Conservation (phyloP, 2,888 invertebrate species). For the Eilema griseolum region DNA sequence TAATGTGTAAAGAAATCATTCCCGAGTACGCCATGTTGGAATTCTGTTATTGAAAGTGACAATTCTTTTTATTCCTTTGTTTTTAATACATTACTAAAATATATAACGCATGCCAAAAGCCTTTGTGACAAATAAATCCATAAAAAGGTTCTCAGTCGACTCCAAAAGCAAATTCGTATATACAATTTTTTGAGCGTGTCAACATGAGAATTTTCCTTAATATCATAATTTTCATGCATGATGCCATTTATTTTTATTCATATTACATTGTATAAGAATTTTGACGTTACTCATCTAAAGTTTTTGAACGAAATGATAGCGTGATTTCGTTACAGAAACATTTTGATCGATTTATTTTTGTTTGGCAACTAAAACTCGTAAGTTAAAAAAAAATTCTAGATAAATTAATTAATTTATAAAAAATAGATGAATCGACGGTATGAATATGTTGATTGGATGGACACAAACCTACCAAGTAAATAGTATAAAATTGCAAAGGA, state of each 20-base stretch:
- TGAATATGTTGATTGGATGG: background rate
- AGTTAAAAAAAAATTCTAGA: too few species aligned
- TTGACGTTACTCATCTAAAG: background rate
- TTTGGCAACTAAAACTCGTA: background rate
- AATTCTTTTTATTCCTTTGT: background rate
- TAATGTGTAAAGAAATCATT: background rate
- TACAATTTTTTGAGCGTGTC: background rate
- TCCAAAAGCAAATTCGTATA: background rate
- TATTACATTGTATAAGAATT: background rate
- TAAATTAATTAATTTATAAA: too few species aligned
- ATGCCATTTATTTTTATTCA: background rate
- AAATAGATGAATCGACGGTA: background rate
- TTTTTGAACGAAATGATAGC: background rate
- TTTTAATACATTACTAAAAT: background rate
- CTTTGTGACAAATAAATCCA: background rate
- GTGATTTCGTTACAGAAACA: background rate
- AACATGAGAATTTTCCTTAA: background rate
- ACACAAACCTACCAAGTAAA: background rate
- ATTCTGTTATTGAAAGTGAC: background rate
- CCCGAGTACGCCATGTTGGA: background rate
- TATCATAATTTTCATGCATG: background rate
- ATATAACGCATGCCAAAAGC: background rate
- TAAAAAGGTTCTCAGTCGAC: background rate
- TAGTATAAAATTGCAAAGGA: background rate
- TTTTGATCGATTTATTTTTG: background rate